These are phyloP conservation scores for Pitta sordida DNA, from an alignment of 2,113 vertebrate genomes.

Conservation along the genomic window DNA sequence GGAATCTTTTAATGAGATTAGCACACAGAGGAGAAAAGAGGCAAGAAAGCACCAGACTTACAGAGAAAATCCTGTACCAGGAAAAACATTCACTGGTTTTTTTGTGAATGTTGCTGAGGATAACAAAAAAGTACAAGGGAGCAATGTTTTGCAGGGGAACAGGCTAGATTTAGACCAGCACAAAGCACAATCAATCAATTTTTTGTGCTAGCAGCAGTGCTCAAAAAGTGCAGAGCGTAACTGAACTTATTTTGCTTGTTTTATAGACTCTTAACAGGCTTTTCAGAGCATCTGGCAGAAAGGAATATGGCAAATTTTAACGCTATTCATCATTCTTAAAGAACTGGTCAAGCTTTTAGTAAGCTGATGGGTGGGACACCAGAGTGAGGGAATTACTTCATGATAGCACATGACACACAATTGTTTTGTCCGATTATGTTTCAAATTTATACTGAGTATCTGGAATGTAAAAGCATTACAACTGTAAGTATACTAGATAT, in stretches of 20 bases:
- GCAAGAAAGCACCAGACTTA: neutral
- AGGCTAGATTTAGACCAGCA: slow-evolving; percentile 14
- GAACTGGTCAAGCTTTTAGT: slow-evolving; percentile 20
- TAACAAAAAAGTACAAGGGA: slow-evolving; percentile 23
- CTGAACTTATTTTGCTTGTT: neutral
- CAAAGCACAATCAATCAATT: slow-evolving; percentile 39
- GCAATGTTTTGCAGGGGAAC: slow-evolving; percentile 22
- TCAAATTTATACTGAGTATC: neutral
- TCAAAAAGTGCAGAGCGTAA: neutral
- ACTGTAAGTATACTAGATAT: neutral
- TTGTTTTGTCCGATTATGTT: slow-evolving; percentile 3
- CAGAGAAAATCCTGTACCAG: neutral
- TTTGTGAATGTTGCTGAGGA: slow-evolving; percentile 10
- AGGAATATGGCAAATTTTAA: neutral
- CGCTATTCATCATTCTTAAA: slow-evolving; percentile 39
- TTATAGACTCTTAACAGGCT: slow-evolving; percentile 24
- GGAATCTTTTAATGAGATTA: slow-evolving; percentile 13
- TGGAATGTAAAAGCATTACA: neutral
- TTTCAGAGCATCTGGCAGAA: neutral
- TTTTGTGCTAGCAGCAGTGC: slow-evolving; percentile 11
- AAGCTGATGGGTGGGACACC: neutral
- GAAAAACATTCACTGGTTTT: neutral
- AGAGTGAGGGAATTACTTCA: neutral
- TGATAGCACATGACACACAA: neutral
- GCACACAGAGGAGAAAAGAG: neutral